Evolutionary conservation across 2,113 vertebrate genomes (phyloP), one percentile per base, ranked within the genome.

Genomic region (Antechinus stuartii): DNA sequence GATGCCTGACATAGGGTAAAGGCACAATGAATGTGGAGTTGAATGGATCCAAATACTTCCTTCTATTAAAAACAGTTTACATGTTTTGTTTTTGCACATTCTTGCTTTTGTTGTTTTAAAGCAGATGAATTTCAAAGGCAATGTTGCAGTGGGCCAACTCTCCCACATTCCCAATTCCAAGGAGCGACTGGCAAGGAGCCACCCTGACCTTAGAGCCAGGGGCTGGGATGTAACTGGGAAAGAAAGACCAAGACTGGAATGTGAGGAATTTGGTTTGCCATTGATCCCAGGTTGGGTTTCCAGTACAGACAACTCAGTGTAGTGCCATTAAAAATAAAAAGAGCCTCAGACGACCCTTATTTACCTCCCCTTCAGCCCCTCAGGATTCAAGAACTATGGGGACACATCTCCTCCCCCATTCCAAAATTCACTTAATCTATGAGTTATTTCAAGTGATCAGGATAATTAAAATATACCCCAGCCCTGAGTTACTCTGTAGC

Each of bases 371-470:
- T 35, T 91, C 55, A 90, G n/a, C 56, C 89, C 26, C 27, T n/a
- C 54, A 92, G 89, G 93, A 94, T 25, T 93, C 25, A 84, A 93
- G 91, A 95, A 96, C 95, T 55, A 96, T 94, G 91, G 92, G 95
- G 95, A 94, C 92, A 90, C 68, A 42, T 90, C 93, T 95, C 89
- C 92, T 96, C 95, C 92, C 96, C 35, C 46, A 94, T 92, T 92
- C 90, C 94, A 84, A 93, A 94, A 96, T 97, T 91, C 97, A 96
- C 76, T 90, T 91, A 56, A 95, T 92, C 96, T 97, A 95, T 90
- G 97, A 95, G 97, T 94, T 95, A 96, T 94, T 97, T 98, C 97
- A 98, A 97, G 96, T 97, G 97, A 98, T 93, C 97, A 98, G 97
- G 97, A 96, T 96, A 96, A 96, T 93, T 94, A 97, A 96, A 95